phyloP scores from a whole-genome alignment of 2,888 invertebrate species.

The Xanthia togata region DNA sequence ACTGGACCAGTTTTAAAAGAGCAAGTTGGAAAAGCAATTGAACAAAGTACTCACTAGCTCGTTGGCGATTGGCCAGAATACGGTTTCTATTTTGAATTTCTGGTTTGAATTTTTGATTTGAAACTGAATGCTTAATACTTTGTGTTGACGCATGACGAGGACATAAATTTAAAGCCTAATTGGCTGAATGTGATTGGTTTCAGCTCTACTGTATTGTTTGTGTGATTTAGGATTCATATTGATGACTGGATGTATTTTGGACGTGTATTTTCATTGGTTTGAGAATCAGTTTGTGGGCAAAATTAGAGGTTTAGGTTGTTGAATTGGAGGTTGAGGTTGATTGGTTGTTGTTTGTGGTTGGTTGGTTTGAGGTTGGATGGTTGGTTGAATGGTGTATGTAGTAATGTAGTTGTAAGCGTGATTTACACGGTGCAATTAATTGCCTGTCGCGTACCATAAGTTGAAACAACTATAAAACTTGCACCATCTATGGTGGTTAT shows the following conservation, averaged over 20 bases:
- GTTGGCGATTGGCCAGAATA: conserved; percentile 45
- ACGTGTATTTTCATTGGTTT: neutral
- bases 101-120: conserved; percentile 37
- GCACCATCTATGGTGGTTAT: too few relatives aligned
- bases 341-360: too few relatives aligned
- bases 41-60: conserved; percentile 13
- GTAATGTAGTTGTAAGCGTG: neutral
- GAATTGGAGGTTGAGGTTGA: too few relatives aligned
- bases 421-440: neutral
- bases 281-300: neutral
- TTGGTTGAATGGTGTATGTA: too few relatives aligned
- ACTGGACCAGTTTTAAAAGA: conserved; percentile 48
- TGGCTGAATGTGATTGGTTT: conserved; percentile 3
- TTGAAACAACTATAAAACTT: too few relatives aligned
- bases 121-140: conserved; percentile 25
- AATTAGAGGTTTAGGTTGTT: neutral
- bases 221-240: neutral
- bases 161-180: conserved; percentile 1
- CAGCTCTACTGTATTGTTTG: neutral
- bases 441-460: too few relatives aligned
- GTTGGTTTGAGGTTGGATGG: too few relatives aligned
- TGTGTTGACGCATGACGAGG: neutral
- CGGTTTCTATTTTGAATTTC: conserved; percentile 23
- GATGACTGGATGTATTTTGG: neutral
- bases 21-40: conserved; percentile 45